Conservation (phyloP, 2,113 vertebrate species). For the Cyprinus carpio region DNA sequence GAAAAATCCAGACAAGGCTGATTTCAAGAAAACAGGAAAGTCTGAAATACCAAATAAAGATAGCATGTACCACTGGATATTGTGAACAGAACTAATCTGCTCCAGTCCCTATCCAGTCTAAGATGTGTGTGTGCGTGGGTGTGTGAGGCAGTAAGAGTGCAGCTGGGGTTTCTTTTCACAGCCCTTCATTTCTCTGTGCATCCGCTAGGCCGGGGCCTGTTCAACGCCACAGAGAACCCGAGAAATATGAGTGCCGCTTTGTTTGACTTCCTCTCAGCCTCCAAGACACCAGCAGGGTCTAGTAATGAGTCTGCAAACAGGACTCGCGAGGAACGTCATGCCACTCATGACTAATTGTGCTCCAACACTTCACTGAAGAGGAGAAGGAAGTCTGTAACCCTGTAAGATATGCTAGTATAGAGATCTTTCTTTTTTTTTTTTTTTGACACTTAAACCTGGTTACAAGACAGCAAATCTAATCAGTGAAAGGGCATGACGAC, state of each 20-base stretch:
- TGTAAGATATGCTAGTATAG: slow-evolving; percentile 29
- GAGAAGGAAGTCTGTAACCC: slow-evolving; percentile 36
- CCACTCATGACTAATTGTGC: slow-evolving; percentile 67
- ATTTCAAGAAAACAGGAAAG: not conserved
- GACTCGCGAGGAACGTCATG: slow-evolving; percentile 61
- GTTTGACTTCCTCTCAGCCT: slow-evolving; percentile 79
- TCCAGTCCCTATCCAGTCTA: not conserved
- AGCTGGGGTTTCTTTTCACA: slow-evolving; percentile 60
- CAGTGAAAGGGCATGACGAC: not conserved
- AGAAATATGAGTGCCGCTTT: slow-evolving; percentile 69
- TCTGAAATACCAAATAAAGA: not conserved
- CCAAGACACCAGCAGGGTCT: slow-evolving; percentile 73
- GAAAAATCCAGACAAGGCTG: not conserved
- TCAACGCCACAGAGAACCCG: slow-evolving; percentile 62
- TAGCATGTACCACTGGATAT: not conserved
- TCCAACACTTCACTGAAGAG: slow-evolving; percentile 51
- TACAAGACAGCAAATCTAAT: slow-evolving; percentile 7
- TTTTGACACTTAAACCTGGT: not conserved
- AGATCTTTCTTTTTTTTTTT: not conserved
- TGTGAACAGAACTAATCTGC: not conserved
- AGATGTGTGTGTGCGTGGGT: not conserved
- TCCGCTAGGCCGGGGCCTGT: slow-evolving; percentile 65
- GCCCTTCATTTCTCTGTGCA: slow-evolving; percentile 71
- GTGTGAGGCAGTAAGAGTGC: slow-evolving; percentile 46
- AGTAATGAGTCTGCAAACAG: slow-evolving; percentile 78